Evolutionary conservation across 2,113 vertebrate species (phyloP), one percentile per base, ranked within the genome.

Genomic region (Crotalus horridus): DNA sequence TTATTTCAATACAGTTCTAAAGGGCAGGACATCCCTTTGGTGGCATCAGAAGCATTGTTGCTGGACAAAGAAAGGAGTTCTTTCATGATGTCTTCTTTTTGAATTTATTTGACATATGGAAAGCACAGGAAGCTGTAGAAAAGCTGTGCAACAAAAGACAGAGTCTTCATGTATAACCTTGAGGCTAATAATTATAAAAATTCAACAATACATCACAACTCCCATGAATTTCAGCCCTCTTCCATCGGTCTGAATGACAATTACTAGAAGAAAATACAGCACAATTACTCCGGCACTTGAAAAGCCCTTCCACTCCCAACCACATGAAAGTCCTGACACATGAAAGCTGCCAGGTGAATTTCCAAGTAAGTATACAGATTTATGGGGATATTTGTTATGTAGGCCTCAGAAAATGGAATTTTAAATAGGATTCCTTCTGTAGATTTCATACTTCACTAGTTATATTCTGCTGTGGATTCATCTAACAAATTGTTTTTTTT

Each of bases 401-500:
- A 55, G 29, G 39, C 4, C 61, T 93, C 43, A 61, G 43, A 85
- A 61, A 59, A 85, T 53, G 21, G 48, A 69, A 64, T 92, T 88
- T 48, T 48, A 58, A 91, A 51, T 53, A 91, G 43, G 17, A 91
- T 87, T 91, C 85, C 26, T 88, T 88, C 91, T 89, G 21, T 24
- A 89, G 61, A 64, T 89, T 92, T 89, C 48, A 56, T 39, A 89
- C 10, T 23, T 87, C 81, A 61, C 88, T n/a, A 90, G 2, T 90
- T 81, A 90, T 86, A 87, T 54, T 87, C 81, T 93, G 81, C 89
- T 87, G 11, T 88, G 64, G 46, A 92, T 48, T 93, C 93, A 95
- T 26, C 87, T 94, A 81, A 95, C 93, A 92, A 94, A 53, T 94
- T 86, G 87, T 53, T 81, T 94, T 95, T 95, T 39, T 87, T 92